Base-by-base conservation (phyloP, 2,888 invertebrate species). In the Lithodes maja region DNA sequence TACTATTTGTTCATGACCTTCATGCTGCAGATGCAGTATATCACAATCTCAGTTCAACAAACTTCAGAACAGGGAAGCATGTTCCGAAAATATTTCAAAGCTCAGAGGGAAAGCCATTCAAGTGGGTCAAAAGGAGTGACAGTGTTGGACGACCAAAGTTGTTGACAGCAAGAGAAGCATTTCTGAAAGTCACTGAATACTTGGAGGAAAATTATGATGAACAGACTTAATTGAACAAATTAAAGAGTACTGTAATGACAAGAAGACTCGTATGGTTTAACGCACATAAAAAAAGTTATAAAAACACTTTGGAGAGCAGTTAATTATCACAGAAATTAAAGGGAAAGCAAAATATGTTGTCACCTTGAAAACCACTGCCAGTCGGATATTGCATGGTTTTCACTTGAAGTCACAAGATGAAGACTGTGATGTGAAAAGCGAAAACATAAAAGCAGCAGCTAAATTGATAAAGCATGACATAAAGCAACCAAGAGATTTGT, bases 21-120 rank as follows among this genome's bases (percentile, higher is more conserved):
- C 81, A 80, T 49, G 86, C 86, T 17, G 61, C 85, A 61, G 85
- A 79, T 75, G 75, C 85, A 85, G 85, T 78, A 55, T 85, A 78
- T 61, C 85, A 86, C 81, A 69, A 86, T 7, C 68, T 71, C 2
- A 81, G 80, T 53, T 81, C 52, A 33, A 17, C 52, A 2, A 86
- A 81, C n/a, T 80, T 86, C 33, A 50, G 86, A 2, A 69, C 80
- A 17, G 69, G 69, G 33, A 86, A 79, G 17, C 81, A 86, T 9
- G 69, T 86, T 17, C 80, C 74, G 79, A 52, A 7, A 61, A 12
- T 12, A 61, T 61, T 7, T 61, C 61, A 61, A 12, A 61, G 61
- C 33, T 33, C 12, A 49, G 54, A 85, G 55, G 79, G 78, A n/a
- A 7, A 77, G 55, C 17, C n/a, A 33, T 85, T 61, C 49, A 79